Base-by-base conservation (phyloP, 2,888 invertebrate species). In the Xestoiulus laeticollis region DNA sequence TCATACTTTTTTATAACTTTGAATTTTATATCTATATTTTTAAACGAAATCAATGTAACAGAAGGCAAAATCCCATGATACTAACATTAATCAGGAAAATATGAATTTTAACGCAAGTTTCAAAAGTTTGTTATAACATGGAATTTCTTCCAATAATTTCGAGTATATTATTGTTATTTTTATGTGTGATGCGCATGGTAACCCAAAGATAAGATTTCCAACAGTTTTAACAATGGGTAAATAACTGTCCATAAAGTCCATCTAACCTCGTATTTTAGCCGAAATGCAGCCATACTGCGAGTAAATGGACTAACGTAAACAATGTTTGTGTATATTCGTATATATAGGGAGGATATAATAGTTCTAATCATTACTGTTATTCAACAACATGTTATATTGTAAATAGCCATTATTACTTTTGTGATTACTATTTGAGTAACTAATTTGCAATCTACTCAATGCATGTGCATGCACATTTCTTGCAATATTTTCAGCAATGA, bases 281-380 rank as follows among this genome's bases (percentile, higher is more conserved):
- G 22, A 22, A 59, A 59, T 38, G 22, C 59, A 22, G n/a, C 59
- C 22, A 59, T 48, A 26, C 26, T 78, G 78, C 78, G 2, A 22
- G 12, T 12, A 22, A 6, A 10, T 26, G 68, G 26, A 26, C 68
- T 26, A 85, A 85, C 33, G 44, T 44, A 32, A 43, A 43, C 48
- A 85, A 85, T 85, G 32, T 85, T 48, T 48, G 85, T 85, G 85
- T 85, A 22, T 85, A 85, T 85, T 32, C 59, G 59, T 85, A 19
- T 85, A 32, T 85, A 85, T 85, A 85, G 59, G 78, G 78, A 78
- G 78, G 2, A 78, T 30, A 78, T 78, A 30, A 78, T 78, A 78
- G 4, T 78, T 78, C 78, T 78, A 78, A 30, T 78, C 78, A 30
- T 30, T 30, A 78, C 14, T 78, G 14, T 68, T 78, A 68, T 26